Percentiles rank a stretch among this genome's conserved stretches.
Evolutionary conservation across 2,888 invertebrate species (phyloP).

Genomic region (Xylota segnis): DNA sequence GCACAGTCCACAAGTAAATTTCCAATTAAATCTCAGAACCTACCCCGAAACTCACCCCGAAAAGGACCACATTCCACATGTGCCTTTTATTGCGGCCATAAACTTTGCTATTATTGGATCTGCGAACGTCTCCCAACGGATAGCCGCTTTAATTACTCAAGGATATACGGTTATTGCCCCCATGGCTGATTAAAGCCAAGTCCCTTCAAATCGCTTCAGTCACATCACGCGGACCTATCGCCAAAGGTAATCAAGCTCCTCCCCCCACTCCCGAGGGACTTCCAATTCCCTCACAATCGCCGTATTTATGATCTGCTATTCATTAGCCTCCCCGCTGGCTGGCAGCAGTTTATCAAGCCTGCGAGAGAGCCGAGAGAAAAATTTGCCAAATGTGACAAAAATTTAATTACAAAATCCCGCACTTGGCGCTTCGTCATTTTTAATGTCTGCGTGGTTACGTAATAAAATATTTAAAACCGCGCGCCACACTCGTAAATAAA

Average conservation of each 20-base stretch:
- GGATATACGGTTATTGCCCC: slow-evolving; percentile 6
- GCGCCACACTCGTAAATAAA: neutral
- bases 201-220: neutral
- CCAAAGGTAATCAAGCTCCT: neutral
- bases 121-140: neutral
- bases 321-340: slow-evolving; percentile 2
- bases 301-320: slow-evolving; percentile 3
- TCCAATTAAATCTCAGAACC: slow-evolving; percentile 4
- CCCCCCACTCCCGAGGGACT: too few species aligned
- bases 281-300: slow-evolving; percentile 9
- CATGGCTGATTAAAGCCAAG: neutral
- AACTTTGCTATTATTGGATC: neutral
- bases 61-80: neutral
- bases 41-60: neutral
- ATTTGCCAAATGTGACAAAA: slow-evolving; percentile 32
- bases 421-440: slow-evolving; percentile 5
- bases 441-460: slow-evolving; percentile 6
- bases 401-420: slow-evolving; percentile 37
- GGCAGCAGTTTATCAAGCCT: slow-evolving; percentile 19
- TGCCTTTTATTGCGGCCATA: slow-evolving; percentile 7
- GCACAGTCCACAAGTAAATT: neutral
- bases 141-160: slow-evolving; percentile 3
- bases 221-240: neutral
- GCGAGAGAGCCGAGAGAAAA: neutral
- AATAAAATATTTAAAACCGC: slow-evolving; percentile 39